phyloP scores from a whole-genome alignment of 2,113 vertebrate genomes.

The Corynorhinus townsendii region DNA sequence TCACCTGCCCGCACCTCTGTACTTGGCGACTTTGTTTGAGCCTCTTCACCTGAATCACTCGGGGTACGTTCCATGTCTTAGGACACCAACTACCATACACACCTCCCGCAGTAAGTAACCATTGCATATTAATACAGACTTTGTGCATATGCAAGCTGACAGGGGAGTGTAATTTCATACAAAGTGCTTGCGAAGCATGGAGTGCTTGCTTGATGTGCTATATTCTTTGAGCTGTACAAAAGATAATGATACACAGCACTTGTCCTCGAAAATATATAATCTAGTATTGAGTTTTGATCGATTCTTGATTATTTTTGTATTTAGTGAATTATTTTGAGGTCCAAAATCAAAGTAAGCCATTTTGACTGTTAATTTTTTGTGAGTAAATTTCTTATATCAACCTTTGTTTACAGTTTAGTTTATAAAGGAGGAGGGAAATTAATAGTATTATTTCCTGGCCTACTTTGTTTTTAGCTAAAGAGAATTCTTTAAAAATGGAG shows the following conservation, averaged over 20 bases:
- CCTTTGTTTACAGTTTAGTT: background rate
- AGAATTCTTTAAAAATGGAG: background rate
- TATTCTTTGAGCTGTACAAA: background rate
- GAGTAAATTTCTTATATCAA: background rate
- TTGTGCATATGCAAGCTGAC: background rate
- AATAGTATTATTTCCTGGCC: background rate
- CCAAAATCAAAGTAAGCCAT: background rate
- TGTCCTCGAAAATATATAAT: background rate
- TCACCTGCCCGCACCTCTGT: background rate
- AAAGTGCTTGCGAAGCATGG: background rate
- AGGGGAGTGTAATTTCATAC: background rate
- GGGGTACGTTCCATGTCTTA: background rate
- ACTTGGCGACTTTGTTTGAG: background rate
- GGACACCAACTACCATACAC: background rate
- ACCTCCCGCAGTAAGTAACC: background rate
- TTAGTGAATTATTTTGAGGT: background rate
- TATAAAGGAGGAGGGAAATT: background rate
- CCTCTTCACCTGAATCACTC: background rate
- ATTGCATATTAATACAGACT: background rate
- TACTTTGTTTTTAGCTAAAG: background rate
- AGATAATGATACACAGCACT: background rate
- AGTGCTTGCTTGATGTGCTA: background rate
- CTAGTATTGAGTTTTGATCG: background rate
- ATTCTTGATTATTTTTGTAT: background rate
- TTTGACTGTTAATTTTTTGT: background rate